These are phyloP conservation scores for Ganaspis brasiliensis DNA, from an alignment of 2,888 invertebrate genomes.

Conservation along the genomic window DNA sequence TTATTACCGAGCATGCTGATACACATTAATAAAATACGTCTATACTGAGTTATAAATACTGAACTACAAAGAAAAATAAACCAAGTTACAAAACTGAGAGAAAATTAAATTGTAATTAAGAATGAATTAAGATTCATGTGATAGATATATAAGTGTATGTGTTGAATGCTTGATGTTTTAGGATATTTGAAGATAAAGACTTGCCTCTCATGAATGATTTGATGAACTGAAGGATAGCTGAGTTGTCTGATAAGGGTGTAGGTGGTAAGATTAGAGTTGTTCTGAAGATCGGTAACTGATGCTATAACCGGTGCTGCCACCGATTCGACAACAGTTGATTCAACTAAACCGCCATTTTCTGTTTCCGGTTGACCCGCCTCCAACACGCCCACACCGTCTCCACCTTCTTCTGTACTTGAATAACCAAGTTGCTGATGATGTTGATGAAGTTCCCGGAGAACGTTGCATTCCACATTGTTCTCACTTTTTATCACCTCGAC, in stretches of 20 bases:
- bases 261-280: slow-evolving; percentile 60
- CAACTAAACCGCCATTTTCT: slow-evolving; percentile 78
- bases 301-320: slow-evolving; percentile 63
- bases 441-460: slow-evolving; percentile 57
- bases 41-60: too few relatives aligned
- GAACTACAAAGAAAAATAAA: too few relatives aligned
- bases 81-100: too few relatives aligned
- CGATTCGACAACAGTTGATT: slow-evolving; percentile 64
- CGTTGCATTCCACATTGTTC: slow-evolving; percentile 8
- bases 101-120: background rate
- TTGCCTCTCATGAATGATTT: slow-evolving; percentile 70
- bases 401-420: slow-evolving; percentile 70
- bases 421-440: slow-evolving; percentile 67
- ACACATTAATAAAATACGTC: too few relatives aligned
- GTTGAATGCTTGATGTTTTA: too few relatives aligned
- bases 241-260: slow-evolving; percentile 69
- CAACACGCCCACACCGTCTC: slow-evolving; percentile 77
- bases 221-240: slow-evolving; percentile 65
- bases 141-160: background rate
- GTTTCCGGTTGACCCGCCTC: slow-evolving; percentile 78
- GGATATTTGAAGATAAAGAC: slow-evolving; percentile 39
- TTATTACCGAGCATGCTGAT: too few relatives aligned
- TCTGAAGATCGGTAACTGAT: slow-evolving; percentile 60
- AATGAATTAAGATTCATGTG: background rate
- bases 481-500: slow-evolving; percentile 57